Evolutionary conservation across 92 coral and sea anemone genomes (phyloP).

Genomic region (Paragorgia papillata): DNA sequence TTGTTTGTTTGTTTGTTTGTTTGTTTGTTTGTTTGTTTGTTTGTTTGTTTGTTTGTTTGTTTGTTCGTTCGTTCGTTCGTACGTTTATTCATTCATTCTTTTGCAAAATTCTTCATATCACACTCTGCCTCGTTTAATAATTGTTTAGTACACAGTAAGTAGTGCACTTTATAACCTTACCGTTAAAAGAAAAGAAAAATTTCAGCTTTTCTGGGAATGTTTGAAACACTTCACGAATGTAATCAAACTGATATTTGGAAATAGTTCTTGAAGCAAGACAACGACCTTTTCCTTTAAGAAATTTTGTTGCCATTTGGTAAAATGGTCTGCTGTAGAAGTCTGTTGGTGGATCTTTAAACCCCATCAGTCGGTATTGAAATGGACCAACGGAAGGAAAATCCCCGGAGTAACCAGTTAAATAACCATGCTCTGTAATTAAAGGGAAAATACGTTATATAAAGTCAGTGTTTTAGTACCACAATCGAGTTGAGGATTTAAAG

Average conservation of each 20-base stretch:
- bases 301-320: slow-evolving; percentile 26
- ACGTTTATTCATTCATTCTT: too few relatives aligned
- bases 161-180: too few relatives aligned
- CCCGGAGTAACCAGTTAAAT: slow-evolving; percentile 61
- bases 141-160: too few relatives aligned
- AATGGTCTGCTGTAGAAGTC: slow-evolving; percentile 74
- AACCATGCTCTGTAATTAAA: slow-evolving; percentile 46
- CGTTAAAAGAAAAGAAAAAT: slow-evolving; percentile 54
- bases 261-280: slow-evolving; percentile 58
- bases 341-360: slow-evolving; percentile 69
- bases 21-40: too few relatives aligned
- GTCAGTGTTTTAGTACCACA: slow-evolving; percentile 20
- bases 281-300: slow-evolving; percentile 16
- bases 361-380: slow-evolving; percentile 55
- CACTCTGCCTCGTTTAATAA: too few relatives aligned
- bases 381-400: slow-evolving; percentile 65
- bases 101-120: not conserved
- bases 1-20: too few relatives aligned
- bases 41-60: too few relatives aligned
- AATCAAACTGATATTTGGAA: slow-evolving; percentile 44
- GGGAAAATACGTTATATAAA: too few relatives aligned
- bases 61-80: too few relatives aligned
- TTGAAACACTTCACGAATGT: slow-evolving; percentile 49
- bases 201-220: slow-evolving; percentile 52
- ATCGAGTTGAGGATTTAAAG: not conserved